Conservation (phyloP, 2,113 vertebrate species). For the Prolemur simus region DNA sequence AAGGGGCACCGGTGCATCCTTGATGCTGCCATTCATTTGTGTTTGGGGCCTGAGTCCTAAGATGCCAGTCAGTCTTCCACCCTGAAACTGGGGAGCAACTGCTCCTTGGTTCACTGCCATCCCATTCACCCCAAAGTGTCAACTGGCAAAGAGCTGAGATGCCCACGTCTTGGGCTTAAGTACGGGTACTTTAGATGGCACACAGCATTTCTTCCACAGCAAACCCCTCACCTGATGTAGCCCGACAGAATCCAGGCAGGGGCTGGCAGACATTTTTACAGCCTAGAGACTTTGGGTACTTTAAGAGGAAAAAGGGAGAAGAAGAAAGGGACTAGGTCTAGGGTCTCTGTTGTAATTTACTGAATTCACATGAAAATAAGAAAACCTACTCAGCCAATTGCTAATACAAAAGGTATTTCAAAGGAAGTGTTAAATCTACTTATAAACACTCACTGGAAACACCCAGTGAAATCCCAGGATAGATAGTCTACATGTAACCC, state of each 20-base stretch:
- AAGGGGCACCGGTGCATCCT: not conserved
- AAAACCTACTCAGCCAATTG: not conserved
- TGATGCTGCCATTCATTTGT: not conserved
- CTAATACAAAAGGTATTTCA: slow-evolving; percentile 7
- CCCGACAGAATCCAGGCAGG: not conserved
- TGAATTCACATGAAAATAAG: not conserved
- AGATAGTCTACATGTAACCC: not conserved
- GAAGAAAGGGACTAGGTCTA: not conserved
- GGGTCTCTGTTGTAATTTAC: not conserved
- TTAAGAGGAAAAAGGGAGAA: not conserved
- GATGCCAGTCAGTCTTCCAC: not conserved
- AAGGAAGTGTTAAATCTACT: not conserved
- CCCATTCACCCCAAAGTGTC: not conserved
- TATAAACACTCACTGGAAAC: not conserved
- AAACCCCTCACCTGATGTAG: not conserved
- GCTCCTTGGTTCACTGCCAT: not conserved
- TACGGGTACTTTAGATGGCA: not conserved
- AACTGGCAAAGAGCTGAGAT: not conserved
- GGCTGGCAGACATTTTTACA: not conserved
- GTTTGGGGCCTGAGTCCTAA: not conserved
- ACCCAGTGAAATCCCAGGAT: not conserved
- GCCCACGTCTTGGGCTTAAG: not conserved
- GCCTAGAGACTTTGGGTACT: not conserved
- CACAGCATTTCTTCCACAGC: not conserved
- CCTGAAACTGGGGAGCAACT: not conserved